phyloP scores from a whole-genome alignment of 2,113 vertebrate genomes.

The Stercorarius parasiticus region DNA sequence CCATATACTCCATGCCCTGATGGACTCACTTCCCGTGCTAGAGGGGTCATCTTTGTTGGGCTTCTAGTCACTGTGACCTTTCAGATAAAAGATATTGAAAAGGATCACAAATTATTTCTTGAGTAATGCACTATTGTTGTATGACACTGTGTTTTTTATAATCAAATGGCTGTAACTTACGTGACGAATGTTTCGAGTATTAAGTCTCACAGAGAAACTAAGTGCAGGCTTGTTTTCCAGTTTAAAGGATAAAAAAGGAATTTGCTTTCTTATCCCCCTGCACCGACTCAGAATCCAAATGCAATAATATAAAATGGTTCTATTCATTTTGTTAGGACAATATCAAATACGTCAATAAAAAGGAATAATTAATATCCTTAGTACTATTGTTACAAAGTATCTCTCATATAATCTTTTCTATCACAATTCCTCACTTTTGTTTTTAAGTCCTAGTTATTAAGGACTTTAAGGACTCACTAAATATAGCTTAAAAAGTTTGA shows the following conservation, averaged over 20 bases:
- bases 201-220: background rate
- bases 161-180: background rate
- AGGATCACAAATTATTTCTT: background rate
- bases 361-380: background rate
- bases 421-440: background rate
- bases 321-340: background rate
- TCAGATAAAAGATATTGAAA: background rate
- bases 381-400: background rate
- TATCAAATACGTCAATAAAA: background rate
- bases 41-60: background rate
- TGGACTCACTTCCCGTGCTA: background rate
- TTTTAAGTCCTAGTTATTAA: conserved; percentile 8
- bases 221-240: background rate
- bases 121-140: background rate
- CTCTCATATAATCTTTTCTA: background rate
- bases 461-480: background rate
- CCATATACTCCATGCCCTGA: background rate
- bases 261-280: background rate
- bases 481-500: background rate
- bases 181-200: background rate
- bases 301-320: background rate
- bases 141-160: background rate
- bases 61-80: background rate
- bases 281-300: background rate
- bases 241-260: background rate